phyloP scores from a whole-genome alignment of 2,797 vertebrate genomes.

The Typhlichthys eigenmanni region DNA sequence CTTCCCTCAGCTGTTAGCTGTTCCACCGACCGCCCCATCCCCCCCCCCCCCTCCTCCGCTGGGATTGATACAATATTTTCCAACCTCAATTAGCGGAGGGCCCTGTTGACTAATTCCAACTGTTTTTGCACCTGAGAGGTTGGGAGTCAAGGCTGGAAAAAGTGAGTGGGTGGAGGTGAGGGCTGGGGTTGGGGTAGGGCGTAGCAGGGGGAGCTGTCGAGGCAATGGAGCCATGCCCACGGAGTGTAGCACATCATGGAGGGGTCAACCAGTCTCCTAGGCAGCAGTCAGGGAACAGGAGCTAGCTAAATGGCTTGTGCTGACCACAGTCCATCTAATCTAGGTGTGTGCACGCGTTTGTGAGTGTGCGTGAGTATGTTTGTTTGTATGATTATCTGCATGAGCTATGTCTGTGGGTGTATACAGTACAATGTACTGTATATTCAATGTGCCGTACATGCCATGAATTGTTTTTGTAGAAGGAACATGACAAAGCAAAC shows the following conservation, averaged over 20 bases:
- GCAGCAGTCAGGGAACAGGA: constrained; percentile 20
- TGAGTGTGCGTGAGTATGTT: constrained; percentile 9
- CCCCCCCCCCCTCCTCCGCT: constrained; percentile 56
- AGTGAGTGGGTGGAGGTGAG: constrained; percentile 73
- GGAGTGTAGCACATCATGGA: constrained; percentile 66
- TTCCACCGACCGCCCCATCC: constrained; percentile 55
- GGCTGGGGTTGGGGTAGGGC: constrained; percentile 46
- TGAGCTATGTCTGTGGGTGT: neutral
- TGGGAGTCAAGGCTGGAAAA: constrained; percentile 78
- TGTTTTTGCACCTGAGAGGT: constrained; percentile 85
- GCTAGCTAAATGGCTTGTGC: constrained; percentile 1
- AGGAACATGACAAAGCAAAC: neutral
- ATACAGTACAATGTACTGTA: neutral
- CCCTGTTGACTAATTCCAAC: constrained; percentile 80
- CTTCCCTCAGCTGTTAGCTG: constrained; percentile 79
- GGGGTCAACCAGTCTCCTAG: constrained; percentile 41
- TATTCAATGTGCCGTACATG: neutral
- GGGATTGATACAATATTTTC: constrained; percentile 88
- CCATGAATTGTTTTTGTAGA: too few relatives aligned
- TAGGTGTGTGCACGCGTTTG: neutral
- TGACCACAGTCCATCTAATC: too few relatives aligned
- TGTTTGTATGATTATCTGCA: neutral
- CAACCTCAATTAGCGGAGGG: constrained; percentile 80
- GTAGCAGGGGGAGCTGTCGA: constrained; percentile 63
- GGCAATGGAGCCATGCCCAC: constrained; percentile 67